A percentile compares a stretch with the other conserved stretches of the same genome.
These are phyloP conservation scores for Corticium candelabrum DNA, from an alignment of 37 sponge, comb jelly and placozoan species.

Conservation along the genomic window DNA sequence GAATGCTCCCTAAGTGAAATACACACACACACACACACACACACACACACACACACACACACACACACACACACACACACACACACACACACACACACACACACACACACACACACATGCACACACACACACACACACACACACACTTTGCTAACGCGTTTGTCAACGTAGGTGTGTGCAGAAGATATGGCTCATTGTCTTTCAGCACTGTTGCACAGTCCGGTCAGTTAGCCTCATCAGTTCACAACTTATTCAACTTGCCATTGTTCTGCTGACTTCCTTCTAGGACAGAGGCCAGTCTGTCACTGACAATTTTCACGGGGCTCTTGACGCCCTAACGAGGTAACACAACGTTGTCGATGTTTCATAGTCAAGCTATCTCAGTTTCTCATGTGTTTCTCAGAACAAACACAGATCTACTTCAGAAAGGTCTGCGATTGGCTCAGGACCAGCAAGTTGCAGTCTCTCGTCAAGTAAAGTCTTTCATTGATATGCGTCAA, in stretches of 20 bases:
- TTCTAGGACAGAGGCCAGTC: neutral
- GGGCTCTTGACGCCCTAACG: neutral
- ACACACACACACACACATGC: too few species aligned
- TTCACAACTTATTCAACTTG: too few species aligned
- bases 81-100: too few species aligned
- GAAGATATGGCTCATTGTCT: neutral
- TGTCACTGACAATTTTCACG: neutral
- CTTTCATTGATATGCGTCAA: slow-evolving; percentile 72
- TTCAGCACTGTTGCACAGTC: neutral
- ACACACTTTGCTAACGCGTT: too few species aligned
- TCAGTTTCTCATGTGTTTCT: neutral
- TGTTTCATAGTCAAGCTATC: neutral
- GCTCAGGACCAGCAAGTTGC: slow-evolving; percentile 56
- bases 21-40: too few species aligned
- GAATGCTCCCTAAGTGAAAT: too few species aligned
- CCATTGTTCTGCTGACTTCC: too few species aligned
- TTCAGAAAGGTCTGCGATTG: neutral
- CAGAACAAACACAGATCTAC: neutral
- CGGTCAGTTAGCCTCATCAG: too few species aligned
- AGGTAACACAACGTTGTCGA: too few species aligned
- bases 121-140: too few species aligned
- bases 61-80: too few species aligned
- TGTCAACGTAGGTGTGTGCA: neutral
- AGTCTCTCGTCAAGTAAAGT: slow-evolving; percentile 53
- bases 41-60: too few species aligned